These are phyloP conservation scores for Iselma pallidipennis DNA, from an alignment of 2,888 invertebrate species.

Conservation along the genomic window DNA sequence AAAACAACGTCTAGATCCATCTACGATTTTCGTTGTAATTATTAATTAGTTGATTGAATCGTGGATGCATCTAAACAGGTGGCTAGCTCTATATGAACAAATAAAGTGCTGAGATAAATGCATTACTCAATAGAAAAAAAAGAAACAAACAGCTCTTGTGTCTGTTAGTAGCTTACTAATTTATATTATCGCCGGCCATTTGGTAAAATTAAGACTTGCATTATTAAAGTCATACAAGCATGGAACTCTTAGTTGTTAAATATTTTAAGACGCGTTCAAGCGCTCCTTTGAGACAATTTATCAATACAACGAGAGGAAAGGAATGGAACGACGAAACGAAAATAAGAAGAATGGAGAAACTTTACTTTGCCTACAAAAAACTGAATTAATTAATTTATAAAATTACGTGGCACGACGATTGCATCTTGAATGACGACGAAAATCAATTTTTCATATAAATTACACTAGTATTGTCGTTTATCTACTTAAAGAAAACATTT, in stretches of 20 bases:
- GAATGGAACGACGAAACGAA: neutral
- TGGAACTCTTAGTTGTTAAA: conserved; percentile 21
- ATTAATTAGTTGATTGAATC: neutral
- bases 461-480: neutral
- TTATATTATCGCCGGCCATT: conserved; percentile 21
- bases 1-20: no score
- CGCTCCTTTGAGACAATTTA: conserved; percentile 25
- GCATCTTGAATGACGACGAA: neutral
- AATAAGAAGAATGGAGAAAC: neutral
- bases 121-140: neutral
- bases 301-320: conserved; percentile 5
- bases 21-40: neutral
- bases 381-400: conserved; percentile 8
- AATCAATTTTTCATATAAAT: neutral
- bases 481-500: neutral
- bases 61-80: conserved; percentile 11
- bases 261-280: conserved; percentile 27
- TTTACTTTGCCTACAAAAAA: neutral
- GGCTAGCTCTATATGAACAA: neutral
- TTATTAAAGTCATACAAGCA: conserved; percentile 27
- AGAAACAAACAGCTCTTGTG: neutral
- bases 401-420: no score
- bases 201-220: conserved; percentile 35
- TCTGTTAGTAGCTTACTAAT: conserved; percentile 1
- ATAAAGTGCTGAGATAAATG: conserved; percentile 15